These are phyloP conservation scores for Gymnoscopelus braueri DNA, from an alignment of 2,797 vertebrate species.

Conservation along the genomic window DNA sequence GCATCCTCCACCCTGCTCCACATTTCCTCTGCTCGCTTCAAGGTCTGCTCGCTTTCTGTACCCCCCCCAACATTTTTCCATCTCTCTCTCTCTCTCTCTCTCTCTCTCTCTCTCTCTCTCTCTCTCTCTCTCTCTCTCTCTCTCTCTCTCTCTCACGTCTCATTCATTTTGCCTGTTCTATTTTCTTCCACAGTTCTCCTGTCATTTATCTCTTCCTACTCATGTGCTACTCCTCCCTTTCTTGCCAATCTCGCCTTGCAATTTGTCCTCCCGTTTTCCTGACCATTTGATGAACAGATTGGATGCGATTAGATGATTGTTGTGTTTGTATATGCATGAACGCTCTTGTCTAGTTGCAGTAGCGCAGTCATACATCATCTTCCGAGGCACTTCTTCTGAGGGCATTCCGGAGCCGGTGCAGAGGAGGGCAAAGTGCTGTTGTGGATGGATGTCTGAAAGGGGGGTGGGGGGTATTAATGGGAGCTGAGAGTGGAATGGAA, in stretches of 20 bases:
- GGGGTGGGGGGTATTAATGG: too few species aligned
- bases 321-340: constrained; percentile 55
- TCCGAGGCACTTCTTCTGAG: background rate
- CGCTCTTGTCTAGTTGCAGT: constrained; percentile 22
- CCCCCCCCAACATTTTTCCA: constrained; percentile 13
- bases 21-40: constrained; percentile 22
- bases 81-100: constrained; percentile 22
- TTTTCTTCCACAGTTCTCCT: background rate
- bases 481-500: too few species aligned
- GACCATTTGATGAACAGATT: constrained; percentile 33
- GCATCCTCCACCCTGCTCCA: constrained; percentile 22
- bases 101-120: constrained; percentile 8
- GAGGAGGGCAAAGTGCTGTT: too few species aligned
- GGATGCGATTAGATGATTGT: constrained; percentile 44
- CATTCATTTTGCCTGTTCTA: background rate
- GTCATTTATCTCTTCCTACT: background rate
- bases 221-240: background rate
- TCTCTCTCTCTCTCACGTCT: constrained; percentile 12
- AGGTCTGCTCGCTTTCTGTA: constrained; percentile 24
- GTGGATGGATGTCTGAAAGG: too few species aligned
- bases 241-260: constrained; percentile 17
- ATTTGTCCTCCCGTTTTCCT: constrained; percentile 44
- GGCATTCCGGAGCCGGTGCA: too few species aligned
- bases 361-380: constrained; percentile 20
- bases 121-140: constrained; percentile 23